Conservation (phyloP, 2,113 vertebrate genomes). For the Cololabis saira region DNA sequence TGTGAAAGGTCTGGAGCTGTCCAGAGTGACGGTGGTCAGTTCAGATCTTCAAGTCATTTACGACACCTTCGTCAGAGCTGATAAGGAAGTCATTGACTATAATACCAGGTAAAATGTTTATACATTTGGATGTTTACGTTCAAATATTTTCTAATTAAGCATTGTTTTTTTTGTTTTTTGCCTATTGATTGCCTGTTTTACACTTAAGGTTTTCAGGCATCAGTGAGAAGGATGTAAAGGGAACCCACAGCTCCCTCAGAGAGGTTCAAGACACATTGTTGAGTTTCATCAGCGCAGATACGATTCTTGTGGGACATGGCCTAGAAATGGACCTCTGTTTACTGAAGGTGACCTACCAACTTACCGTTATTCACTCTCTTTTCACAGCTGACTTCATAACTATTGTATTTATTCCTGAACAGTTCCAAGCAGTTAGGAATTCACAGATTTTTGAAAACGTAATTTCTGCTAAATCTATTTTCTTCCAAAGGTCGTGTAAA, state of each 20-base stretch:
- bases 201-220: constrained; percentile 83
- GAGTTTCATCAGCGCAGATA: constrained; percentile 81
- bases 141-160: not conserved
- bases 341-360: constrained; percentile 82
- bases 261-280: constrained; percentile 82
- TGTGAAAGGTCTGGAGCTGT: constrained; percentile 81
- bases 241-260: constrained; percentile 58
- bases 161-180: too few species aligned
- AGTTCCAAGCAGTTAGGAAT: too few species aligned
- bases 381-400: not conserved
- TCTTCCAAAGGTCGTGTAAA: too few species aligned
- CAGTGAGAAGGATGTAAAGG: constrained; percentile 77
- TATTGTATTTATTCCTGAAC: not conserved
- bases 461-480: too few species aligned
- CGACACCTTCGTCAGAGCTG: constrained; percentile 83
- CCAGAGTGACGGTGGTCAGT: constrained; percentile 83
- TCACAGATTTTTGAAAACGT: too few species aligned
- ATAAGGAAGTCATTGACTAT: constrained; percentile 83
- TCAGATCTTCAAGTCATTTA: constrained; percentile 81
- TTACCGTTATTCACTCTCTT: not conserved
- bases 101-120: constrained; percentile 79
- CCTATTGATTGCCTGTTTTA: not conserved
- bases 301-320: constrained; percentile 83
- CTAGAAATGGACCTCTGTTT: constrained; percentile 81
- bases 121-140: not conserved